These are phyloP conservation scores for Omphaloscelis lunosa DNA, from an alignment of 2,888 invertebrate species.

Conservation along the genomic window DNA sequence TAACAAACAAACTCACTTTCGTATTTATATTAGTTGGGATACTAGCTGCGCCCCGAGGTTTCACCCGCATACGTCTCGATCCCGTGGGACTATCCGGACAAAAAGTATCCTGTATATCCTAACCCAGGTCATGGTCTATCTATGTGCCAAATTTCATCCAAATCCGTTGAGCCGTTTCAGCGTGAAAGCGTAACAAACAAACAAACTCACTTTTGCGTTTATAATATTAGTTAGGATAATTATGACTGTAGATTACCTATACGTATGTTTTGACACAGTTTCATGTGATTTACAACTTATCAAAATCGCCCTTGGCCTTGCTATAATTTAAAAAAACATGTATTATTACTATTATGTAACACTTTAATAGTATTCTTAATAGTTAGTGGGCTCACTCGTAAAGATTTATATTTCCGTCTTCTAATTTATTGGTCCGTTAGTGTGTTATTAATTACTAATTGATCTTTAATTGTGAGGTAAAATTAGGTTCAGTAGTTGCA, in stretches of 20 bases:
- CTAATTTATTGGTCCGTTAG: constrained; percentile 47
- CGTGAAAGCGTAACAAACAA: no score
- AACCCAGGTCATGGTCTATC: no score
- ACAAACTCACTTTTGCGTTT: no score
- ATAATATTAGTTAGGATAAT: no score
- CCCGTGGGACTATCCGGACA: no score
- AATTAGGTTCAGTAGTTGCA: constrained; percentile 10
- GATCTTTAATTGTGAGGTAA: constrained; percentile 21
- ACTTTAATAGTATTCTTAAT: constrained; percentile 26
- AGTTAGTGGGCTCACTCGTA: constrained; percentile 19
- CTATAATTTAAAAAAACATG: constrained; percentile 45
- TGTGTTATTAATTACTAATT: constrained; percentile 53
- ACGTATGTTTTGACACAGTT: constrained; percentile 8
- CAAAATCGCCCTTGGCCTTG: constrained; percentile 63
- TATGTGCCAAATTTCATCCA: no score
- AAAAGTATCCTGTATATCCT: no score
- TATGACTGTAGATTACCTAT: background rate
- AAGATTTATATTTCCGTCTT: constrained; percentile 62
- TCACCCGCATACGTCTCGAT: no score
- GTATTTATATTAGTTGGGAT: no score
- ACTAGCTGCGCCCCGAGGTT: no score
- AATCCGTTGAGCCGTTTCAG: no score
- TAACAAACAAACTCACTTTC: no score
- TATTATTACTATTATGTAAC: constrained; percentile 48
- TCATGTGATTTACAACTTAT: constrained; percentile 30